These are phyloP conservation scores for Nemurella pictetii DNA, from an alignment of 2,888 invertebrate species.

Conservation along the genomic window DNA sequence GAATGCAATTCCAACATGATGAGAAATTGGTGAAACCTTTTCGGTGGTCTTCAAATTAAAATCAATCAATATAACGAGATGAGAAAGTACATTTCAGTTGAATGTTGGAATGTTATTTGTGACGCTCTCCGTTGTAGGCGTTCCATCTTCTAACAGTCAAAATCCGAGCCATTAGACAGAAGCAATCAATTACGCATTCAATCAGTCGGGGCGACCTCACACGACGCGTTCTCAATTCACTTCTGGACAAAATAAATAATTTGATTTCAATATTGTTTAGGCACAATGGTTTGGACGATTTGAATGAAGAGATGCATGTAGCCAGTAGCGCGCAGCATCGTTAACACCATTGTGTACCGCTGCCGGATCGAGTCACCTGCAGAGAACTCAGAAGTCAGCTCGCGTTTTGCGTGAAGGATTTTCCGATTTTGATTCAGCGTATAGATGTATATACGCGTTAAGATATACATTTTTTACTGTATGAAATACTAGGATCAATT, in stretches of 20 bases:
- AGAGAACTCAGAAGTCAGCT: slow-evolving; percentile 21
- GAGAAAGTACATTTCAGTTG: not conserved
- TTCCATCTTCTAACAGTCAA: not conserved
- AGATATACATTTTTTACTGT: too few species aligned
- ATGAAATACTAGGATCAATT: too few species aligned
- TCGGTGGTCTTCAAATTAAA: slow-evolving; percentile 26
- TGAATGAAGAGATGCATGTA: not conserved
- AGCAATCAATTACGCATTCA: slow-evolving; percentile 30
- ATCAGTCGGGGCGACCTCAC: slow-evolving; percentile 23
- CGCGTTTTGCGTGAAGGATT: too few species aligned
- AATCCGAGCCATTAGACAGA: slow-evolving; percentile 28
- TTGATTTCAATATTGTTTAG: slow-evolving; percentile 19
- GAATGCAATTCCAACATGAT: not conserved
- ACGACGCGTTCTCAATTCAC: not conserved
- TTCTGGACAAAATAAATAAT: slow-evolving; percentile 24
- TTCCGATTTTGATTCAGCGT: too few species aligned
- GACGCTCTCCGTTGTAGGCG: not conserved
- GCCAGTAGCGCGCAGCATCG: not conserved
- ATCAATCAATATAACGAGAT: slow-evolving; percentile 17
- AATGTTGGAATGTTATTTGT: not conserved
- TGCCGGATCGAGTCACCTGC: not conserved
- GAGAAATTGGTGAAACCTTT: not conserved
- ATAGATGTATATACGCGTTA: too few species aligned
- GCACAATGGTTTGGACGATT: not conserved
- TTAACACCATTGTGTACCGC: slow-evolving; percentile 20